Base-by-base conservation (phyloP, 2,113 vertebrate species). In the Vulpes ferrilata region DNA sequence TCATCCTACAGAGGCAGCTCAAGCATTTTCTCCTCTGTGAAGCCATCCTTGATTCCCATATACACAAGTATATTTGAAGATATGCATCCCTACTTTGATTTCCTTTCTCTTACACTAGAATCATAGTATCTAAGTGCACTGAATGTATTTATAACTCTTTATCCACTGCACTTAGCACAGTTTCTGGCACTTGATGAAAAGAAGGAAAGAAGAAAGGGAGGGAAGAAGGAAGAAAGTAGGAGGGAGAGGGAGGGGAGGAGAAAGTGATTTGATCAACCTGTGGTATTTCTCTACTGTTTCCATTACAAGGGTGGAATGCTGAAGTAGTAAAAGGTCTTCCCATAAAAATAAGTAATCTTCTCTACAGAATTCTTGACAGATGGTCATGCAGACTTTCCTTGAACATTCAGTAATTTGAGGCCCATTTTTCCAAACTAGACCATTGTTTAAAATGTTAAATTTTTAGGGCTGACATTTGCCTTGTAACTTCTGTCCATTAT, bases 281-380 rank as follows among this genome's bases (percentile, higher is more conserved):
- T 78, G 19, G 65, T 83, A 62, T 62, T 88, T 94, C 85, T 32
- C 16, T 93, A 64, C 30, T 57, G 48, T 94, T 94, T 96, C 35
- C 17, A 71, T 90, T 88, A 67, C 5, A 22, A 95, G 15, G 22
- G 32, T 79, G 83, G 76, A 93, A 95, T 43, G 11, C 22, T 87
- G 7, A 20, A 85, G 7, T 76, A 6, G 30, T 27, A 53, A 73
- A 88, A 53, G 60, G 20, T 27, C 19, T 95, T 96, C 51, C 62
- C 38, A 82, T 30, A 32, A 85, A 64, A 93, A 57, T 93, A 96
- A 96, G 23, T 38, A 48, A 83, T 95, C 53, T 62, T 84, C 78
- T 92, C 69, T 48, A 80, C 53, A 95, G n/a, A 90, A 88, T 84
- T 27, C n/a, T 76, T 97, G 85, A 82, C 96, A 97, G 93, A 95